Evolutionary conservation across 2,797 vertebrate genomes (phyloP), one percentile per base, ranked within the genome.

Genomic region (Nothura maculosa): DNA sequence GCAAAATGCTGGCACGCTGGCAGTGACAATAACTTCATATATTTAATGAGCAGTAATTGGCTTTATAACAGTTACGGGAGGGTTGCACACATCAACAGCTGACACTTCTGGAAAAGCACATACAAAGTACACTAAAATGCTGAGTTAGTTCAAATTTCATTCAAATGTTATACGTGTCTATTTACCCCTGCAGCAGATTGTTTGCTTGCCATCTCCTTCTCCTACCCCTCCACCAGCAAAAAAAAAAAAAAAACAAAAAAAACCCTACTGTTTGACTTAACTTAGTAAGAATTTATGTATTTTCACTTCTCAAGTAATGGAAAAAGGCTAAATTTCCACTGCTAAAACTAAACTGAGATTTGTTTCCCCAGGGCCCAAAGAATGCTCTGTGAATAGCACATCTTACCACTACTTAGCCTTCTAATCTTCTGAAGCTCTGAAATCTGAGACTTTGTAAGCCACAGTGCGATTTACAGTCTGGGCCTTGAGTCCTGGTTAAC

Each of bases 351-450:
- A 91, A 74, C 25, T 19, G 80, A 58, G 36, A 81, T 60, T 75
- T 43, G 22, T 79, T 25, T 93, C 36, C 64, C 1, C 2, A 47
- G 45, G 21, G n/a, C 52, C n/a, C 57, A 77, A 20, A 1, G 2
- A 82, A 50, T 43, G 70, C 0, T 0, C 48, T 80, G 57, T 61
- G 68, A 90, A 40, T 42, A 66, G 47, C 25, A 63, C 36, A 57
- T n/a, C 48, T 69, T 64, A 21, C 74, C 72, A 43, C 48, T 0
- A 2, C 48, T 77, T 24, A 63, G 60, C 28, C 45, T 82, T 69
- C 62, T 90, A 38, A 83, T 87, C 86, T 89, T 81, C 72, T 64
- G 74, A 64, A 40, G 38, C 73, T 80, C 84, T 74, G 90, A 94
- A 93, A 95, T 18, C 25, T 6, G 73, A 96, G 64, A 81, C 70